Evolutionary conservation across 2,113 vertebrate species (phyloP), one percentile per base, ranked within the genome.

Genomic region (Perca schrenkii): DNA sequence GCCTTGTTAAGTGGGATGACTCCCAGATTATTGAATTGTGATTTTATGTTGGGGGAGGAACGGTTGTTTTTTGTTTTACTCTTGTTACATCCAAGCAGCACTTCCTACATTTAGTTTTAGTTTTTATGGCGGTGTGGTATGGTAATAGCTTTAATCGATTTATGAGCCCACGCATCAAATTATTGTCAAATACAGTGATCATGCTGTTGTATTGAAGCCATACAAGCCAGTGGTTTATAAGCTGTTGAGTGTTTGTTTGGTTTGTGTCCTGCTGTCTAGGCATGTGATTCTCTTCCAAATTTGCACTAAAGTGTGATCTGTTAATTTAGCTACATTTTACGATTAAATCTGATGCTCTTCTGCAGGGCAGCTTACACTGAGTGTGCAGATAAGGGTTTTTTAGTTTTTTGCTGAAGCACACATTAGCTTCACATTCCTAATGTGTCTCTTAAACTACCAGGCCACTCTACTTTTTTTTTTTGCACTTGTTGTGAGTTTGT

Each of bases 251-350:
- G 15, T 71, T 73, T 25, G 22, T n/a, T 69, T 68, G 16, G 43
- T 63, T 25, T 52, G n/a, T 17, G 43, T n/a, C 13, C 15, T 49
- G 36, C 62, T 12, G 68, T 67, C 62, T 21, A 47, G 63, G 1
- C 6, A 6, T 72, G 28, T 47, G 73, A 50, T 67, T 57, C 5
- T 40, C 22, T 43, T 74, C n/a, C 21, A 69, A 31, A 74, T 64
- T 21, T 75, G 31, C 17, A 60, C 15, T 12, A 6, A 50, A 25
- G 4, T 53, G 47, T 53, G 3, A 71, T 49, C 72, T 77, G 25
- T 61, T 65, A 19, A 74, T 68, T 79, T 68, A 28, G 28, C 28
- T 34, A 34, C 49, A 73, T 77, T 81, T 56, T 19, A 34, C 21
- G 40, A 65, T 74, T 8, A 43, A 43, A 62, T 74, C 31, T 58